phyloP scores from a whole-genome alignment of 2,888 invertebrate genomes.

The Blastobasis adustella region DNA sequence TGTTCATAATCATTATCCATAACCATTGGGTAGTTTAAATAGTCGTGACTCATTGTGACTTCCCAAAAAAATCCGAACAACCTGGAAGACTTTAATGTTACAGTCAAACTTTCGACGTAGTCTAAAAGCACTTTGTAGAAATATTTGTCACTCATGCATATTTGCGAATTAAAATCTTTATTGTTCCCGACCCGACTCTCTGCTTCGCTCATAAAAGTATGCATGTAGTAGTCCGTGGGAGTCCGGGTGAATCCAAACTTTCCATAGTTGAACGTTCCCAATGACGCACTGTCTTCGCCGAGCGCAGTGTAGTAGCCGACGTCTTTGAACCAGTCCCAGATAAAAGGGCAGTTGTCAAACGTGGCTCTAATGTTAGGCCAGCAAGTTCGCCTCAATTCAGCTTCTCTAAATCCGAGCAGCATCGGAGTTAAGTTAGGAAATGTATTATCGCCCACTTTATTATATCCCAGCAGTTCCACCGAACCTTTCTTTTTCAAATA shows the following conservation, averaged over 20 bases:
- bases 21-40: constrained; percentile 83
- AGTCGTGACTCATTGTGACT: constrained; percentile 88
- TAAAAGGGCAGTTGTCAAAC: constrained; percentile 87
- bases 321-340: constrained; percentile 87
- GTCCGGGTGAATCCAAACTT: constrained; percentile 84
- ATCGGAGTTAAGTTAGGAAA: constrained; percentile 92
- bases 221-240: constrained; percentile 90
- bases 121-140: constrained; percentile 82
- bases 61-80: constrained; percentile 92
- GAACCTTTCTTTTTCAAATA: constrained; percentile 78
- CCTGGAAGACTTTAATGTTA: constrained; percentile 70
- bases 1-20: constrained; percentile 80
- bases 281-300: constrained; percentile 86
- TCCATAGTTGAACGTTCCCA: constrained; percentile 87
- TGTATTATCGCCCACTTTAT: constrained; percentile 96
- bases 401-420: constrained; percentile 80
- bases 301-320: constrained; percentile 85
- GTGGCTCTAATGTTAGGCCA: constrained; percentile 72
- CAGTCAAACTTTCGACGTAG: constrained; percentile 79
- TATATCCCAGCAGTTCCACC: constrained; percentile 90
- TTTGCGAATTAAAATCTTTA: constrained; percentile 76
- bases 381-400: constrained; percentile 78
- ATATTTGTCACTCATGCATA: constrained; percentile 82
- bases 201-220: constrained; percentile 81
- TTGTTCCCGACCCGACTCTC: constrained; percentile 80